These are phyloP conservation scores for Silvanus unidentatus DNA, from an alignment of 2,888 invertebrate species.

Conservation along the genomic window DNA sequence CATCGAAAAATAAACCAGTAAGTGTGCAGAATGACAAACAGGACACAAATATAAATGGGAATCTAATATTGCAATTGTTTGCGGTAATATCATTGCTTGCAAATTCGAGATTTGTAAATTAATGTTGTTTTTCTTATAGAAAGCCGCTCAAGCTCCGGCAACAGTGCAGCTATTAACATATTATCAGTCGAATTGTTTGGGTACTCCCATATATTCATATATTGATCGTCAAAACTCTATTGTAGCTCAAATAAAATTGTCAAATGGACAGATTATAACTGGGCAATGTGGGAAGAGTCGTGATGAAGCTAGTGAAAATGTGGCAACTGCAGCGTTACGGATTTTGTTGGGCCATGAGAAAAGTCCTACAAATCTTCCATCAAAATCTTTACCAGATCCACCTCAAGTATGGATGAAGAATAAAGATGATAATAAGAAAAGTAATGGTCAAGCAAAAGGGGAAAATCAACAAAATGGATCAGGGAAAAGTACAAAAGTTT, in stretches of 20 bases:
- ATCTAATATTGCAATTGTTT: constrained; percentile 22
- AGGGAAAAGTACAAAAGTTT: not conserved
- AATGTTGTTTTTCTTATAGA: constrained; percentile 16
- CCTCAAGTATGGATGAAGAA: constrained; percentile 22
- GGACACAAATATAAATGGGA: not conserved
- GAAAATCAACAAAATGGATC: constrained; percentile 5
- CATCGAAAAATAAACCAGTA: too few relatives aligned
- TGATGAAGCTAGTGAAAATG: constrained; percentile 49
- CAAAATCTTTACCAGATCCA: constrained; percentile 18
- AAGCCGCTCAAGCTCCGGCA: constrained; percentile 25
- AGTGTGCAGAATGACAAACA: not conserved
- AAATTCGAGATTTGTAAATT: not conserved
- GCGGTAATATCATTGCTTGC: constrained; percentile 20
- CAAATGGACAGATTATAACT: constrained; percentile 45
- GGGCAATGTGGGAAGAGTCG: constrained; percentile 46
- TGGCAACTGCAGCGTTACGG: constrained; percentile 41
- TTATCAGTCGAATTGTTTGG: constrained; percentile 44
- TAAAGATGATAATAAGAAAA: not conserved
- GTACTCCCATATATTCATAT: constrained; percentile 48
- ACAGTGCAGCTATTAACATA: constrained; percentile 43
- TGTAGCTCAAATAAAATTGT: constrained; percentile 47
- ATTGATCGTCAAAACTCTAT: constrained; percentile 36
- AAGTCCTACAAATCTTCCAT: not conserved
- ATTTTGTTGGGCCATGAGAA: constrained; percentile 20
- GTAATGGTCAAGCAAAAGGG: not conserved